A percentile compares a stretch with the other conserved stretches of the same genome.
These are phyloP conservation scores for Synanthedon andrenaeformis DNA, from an alignment of 2,888 invertebrate genomes.

Conservation along the genomic window DNA sequence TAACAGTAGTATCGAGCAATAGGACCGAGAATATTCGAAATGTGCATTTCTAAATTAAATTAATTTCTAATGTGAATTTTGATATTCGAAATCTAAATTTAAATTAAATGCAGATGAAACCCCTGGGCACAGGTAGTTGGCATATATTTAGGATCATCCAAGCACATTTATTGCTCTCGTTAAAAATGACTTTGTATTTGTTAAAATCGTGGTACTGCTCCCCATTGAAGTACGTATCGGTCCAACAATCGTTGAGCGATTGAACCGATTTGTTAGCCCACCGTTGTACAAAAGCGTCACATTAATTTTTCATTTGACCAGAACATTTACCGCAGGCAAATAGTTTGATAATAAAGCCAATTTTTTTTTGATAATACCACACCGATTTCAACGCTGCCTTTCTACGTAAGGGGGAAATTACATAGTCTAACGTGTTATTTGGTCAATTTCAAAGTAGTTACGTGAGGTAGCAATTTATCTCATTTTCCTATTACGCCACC, in stretches of 20 bases:
- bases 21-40: too few species aligned
- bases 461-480: constrained; percentile 47
- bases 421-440: constrained; percentile 51
- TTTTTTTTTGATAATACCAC: constrained; percentile 64
- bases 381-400: constrained; percentile 35
- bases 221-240: not conserved
- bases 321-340: constrained; percentile 50
- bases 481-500: constrained; percentile 33
- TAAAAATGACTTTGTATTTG: too few species aligned
- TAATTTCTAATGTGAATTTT: too few species aligned
- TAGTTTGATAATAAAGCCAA: constrained; percentile 65
- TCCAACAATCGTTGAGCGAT: constrained; percentile 30
- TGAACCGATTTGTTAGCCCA: constrained; percentile 50
- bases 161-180: too few species aligned
- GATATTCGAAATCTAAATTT: too few species aligned
- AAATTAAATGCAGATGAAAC: too few species aligned
- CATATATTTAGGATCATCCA: too few species aligned
- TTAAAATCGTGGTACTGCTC: too few species aligned
- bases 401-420: constrained; percentile 50
- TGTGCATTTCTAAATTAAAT: too few species aligned
- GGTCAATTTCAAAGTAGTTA: constrained; percentile 52
- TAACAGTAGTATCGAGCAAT: too few species aligned
- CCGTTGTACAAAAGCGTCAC: constrained; percentile 38
- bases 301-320: constrained; percentile 66
- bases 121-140: too few species aligned